Evolutionary conservation across 1,140 invertebrate species (phyloP), one percentile per base, ranked within the genome.

Genomic region (Pogonomyrmex californicus): DNA sequence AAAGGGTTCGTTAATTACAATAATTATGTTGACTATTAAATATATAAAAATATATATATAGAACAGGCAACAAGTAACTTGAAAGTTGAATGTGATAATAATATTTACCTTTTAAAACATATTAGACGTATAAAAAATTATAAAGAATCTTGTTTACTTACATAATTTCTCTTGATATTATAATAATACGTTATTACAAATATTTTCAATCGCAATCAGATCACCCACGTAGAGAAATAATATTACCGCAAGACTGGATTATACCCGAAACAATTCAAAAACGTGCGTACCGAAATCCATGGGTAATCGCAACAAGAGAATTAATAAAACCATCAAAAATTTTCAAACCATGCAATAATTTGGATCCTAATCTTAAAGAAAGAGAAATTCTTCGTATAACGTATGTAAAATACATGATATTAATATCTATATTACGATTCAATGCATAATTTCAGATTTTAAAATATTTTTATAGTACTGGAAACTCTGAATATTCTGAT

Each of bases 201-300:
- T 71, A 23, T 4, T 56, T 89, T 2, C 56, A 23, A 2, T 47
- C 47, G 4, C 47, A 36, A 33, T 86, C 63, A 71, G 77, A 56
- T 41, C n/a, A 65, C 1, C 36, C 7, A 47, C 36, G 4, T 49
- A 65, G 71, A 49, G 58, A 85, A 2, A 60, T 91, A 23, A 14
- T 0, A 14, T 85, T 94, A 49, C 87, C 93, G 2, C 79, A 91
- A 30, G 71, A 89, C 7, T 90, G 89, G 88, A 2, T 81, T 7
- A 90, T 94, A 89, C 83, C 91, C 1, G 91, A 94, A 78, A 92
- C 93, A 1, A 76, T 88, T 33, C 88, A 93, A 38, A 78, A 38
- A 76, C 77, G 54, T 63, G 71, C 85, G 14, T 94, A 88, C 12
- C 85, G 91, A 87, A 63, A 94, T 85, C 91, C 92, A 1, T 77